These are phyloP conservation scores for Antechinus stuartii DNA, from an alignment of 2,113 vertebrate genomes.

Conservation along the genomic window DNA sequence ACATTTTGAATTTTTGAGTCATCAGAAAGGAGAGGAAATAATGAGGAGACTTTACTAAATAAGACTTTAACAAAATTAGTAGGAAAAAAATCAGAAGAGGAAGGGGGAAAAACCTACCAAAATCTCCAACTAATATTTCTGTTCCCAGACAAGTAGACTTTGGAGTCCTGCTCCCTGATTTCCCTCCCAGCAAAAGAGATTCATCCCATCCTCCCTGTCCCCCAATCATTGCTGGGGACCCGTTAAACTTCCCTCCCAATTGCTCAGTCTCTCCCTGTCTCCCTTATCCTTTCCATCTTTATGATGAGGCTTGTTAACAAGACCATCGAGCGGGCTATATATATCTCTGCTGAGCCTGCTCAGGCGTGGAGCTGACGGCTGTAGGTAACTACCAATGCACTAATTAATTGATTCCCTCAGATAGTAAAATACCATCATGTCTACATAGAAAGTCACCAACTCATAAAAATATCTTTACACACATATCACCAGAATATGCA, in stretches of 20 bases:
- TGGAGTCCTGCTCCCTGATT: neutral
- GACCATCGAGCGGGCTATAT: constrained; percentile 80
- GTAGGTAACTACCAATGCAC: constrained; percentile 73
- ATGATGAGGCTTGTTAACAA: constrained; percentile 87
- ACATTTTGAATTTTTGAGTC: neutral
- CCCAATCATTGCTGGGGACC: neutral
- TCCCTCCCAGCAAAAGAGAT: neutral
- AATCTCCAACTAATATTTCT: neutral
- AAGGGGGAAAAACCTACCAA: neutral
- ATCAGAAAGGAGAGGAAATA: neutral
- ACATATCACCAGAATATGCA: neutral
- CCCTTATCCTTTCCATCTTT: constrained; percentile 87
- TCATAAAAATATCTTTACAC: constrained; percentile 78
- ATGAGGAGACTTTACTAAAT: neutral
- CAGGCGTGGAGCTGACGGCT: constrained; percentile 76
- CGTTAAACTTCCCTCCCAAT: neutral
- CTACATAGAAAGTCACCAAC: constrained; percentile 78
- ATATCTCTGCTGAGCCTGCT: constrained; percentile 82
- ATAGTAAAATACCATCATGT: constrained; percentile 83
- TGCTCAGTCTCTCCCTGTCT: neutral
- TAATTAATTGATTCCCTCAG: constrained; percentile 88
- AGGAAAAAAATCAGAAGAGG: neutral
- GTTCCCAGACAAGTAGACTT: neutral
- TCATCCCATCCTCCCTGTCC: neutral
- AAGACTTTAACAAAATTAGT: neutral